phyloP scores from a whole-genome alignment of 30 jellyfish, hydroid and myxozoan genomes.

The Chironex yamaguchii region DNA sequence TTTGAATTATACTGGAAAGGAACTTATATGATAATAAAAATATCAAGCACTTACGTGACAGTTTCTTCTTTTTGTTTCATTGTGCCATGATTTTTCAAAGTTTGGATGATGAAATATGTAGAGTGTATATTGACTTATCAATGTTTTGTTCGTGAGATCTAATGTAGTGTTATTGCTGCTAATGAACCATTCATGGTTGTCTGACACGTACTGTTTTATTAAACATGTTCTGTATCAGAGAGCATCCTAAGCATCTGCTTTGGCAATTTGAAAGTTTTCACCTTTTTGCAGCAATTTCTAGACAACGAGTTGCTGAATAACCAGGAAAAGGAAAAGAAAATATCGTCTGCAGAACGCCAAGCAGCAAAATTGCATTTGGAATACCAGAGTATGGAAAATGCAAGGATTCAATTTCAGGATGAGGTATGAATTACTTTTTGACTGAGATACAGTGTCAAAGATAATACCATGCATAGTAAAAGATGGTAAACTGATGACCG shows the following conservation, averaged over 20 bases:
- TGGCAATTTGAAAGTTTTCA: too few species aligned
- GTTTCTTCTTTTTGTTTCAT: background rate
- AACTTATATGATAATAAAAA: too few species aligned
- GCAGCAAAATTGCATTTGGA: slow-evolving; percentile 87
- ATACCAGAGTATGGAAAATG: slow-evolving; percentile 87
- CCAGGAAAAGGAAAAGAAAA: slow-evolving; percentile 95
- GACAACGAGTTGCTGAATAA: slow-evolving; percentile 91
- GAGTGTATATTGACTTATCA: too few species aligned
- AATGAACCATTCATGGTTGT: background rate
- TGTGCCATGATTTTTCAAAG: too few species aligned
- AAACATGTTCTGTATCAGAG: too few species aligned
- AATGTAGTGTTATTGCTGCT: background rate
- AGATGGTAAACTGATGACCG: too few species aligned
- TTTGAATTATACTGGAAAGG: too few species aligned
- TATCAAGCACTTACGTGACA: background rate
- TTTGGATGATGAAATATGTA: too few species aligned
- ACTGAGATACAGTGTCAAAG: background rate
- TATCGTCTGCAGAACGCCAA: slow-evolving; percentile 86
- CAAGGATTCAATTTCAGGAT: slow-evolving; percentile 89
- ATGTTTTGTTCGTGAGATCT: background rate
- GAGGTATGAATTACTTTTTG: slow-evolving; percentile 69
- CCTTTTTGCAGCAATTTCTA: slow-evolving; percentile 80
- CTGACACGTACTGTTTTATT: too few species aligned
- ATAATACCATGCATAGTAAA: background rate
- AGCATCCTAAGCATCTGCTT: too few species aligned